phyloP scores from a whole-genome alignment of 2,113 vertebrate species.

The Tragulus kanchil region DNA sequence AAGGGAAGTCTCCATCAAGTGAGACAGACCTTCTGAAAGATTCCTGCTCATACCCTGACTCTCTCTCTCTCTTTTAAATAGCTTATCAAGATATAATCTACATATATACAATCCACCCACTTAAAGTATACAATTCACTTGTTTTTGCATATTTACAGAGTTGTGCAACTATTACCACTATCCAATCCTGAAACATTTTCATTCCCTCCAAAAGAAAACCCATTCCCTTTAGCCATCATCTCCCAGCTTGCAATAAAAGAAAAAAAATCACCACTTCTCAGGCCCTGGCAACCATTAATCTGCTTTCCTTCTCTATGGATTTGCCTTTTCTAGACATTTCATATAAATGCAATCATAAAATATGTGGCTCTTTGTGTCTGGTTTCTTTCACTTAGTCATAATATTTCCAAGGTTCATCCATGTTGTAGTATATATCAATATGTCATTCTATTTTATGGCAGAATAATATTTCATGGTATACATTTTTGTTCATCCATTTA shows the following conservation, averaged over 20 bases:
- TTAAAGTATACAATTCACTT: conserved; percentile 10
- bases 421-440: background rate
- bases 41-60: background rate
- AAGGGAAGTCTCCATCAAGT: background rate
- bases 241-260: background rate
- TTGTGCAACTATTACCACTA: background rate
- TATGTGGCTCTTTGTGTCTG: background rate
- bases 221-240: background rate
- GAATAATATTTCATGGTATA: background rate
- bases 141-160: background rate
- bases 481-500: background rate
- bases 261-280: background rate
- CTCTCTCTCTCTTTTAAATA: background rate
- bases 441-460: background rate
- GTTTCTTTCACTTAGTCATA: conserved; percentile 1
- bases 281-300: background rate
- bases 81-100: background rate
- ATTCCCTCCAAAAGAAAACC: background rate
- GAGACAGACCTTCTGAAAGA: background rate
- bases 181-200: background rate
- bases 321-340: conserved; percentile 2
- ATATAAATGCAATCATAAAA: conserved; percentile 49
- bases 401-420: background rate
- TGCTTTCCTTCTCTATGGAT: conserved; percentile 32
- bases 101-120: background rate